Evolutionary conservation across 2,888 invertebrate species (phyloP).

Genomic region (Lymantria monacha): DNA sequence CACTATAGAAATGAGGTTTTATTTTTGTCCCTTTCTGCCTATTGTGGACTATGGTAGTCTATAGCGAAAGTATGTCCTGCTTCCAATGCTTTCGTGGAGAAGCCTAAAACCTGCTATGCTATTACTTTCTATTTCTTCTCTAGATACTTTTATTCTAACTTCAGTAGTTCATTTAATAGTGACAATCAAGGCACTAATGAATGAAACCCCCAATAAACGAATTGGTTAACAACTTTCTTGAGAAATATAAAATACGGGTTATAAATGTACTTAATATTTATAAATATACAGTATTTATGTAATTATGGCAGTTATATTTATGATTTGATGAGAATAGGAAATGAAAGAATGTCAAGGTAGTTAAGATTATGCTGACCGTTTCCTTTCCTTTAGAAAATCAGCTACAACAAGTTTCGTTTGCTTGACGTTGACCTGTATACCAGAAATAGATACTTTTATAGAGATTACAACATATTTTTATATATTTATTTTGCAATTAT

Average conservation of each 20-base stretch:
- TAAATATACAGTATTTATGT: background rate
- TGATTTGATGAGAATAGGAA: background rate
- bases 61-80: too few relatives aligned
- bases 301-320: conserved; percentile 2
- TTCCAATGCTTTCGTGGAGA: too few relatives aligned
- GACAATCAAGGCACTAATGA: too few relatives aligned
- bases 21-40: too few relatives aligned
- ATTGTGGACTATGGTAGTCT: too few relatives aligned
- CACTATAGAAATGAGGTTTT: too few relatives aligned
- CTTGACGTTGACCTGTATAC: background rate
- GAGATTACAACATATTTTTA: background rate
- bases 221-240: too few relatives aligned
- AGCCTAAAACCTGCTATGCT: too few relatives aligned
- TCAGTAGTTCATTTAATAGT: too few relatives aligned
- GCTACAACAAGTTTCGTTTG: conserved; percentile 13
- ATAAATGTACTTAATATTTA: background rate
- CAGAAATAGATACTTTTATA: background rate
- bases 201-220: too few relatives aligned
- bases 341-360: conserved; percentile 19
- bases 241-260: background rate
- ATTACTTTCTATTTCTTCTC: too few relatives aligned
- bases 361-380: conserved; percentile 16
- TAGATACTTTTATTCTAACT: too few relatives aligned
- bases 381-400: conserved; percentile 35
- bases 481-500: background rate